Evolutionary conservation across 2,113 vertebrate species (phyloP), one percentile per base, ranked within the genome.

Genomic region (Stigmatopora argus): DNA sequence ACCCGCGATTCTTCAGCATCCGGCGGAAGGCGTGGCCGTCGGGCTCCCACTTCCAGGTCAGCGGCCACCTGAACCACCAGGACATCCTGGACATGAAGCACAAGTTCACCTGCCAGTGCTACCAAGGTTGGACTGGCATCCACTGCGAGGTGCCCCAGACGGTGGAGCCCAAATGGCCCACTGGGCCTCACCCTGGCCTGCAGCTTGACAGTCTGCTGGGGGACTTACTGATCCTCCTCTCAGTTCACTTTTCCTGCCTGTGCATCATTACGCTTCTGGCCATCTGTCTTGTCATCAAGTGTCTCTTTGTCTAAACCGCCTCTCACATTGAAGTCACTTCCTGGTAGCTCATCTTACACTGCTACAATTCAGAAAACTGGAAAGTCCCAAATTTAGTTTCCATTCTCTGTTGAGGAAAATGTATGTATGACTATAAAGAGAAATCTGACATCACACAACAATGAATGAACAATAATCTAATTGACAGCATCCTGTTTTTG

Each of bases 71-170:
- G 34, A 91, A 85, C 71, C 71, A 72, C 61, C 85, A 89, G 0
- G 90, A 88, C 48, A 74, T 91, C 52, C 77, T 87, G 61, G 81
- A 83, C 66, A 94, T 94, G 94, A 94, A 90, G 80, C 86, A 93
- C 31, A 93, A 87, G 64, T 96, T 97, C 79, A 78, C 83, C 67
- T 98, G 95, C 60, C 94, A 94, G 82, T 96, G 94, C 79, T 96
- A 94, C 78, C 90, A 92, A 75, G 93, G 93, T 19, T 96, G 94
- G 94, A 89, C 88, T 0, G 94, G 94, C 2, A 79, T 92, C 62
- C 92, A 91, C 84, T 95, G 94, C 56, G 93, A 96, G 85, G 64
- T 93, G 59, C 93, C 93, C 21, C 89, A 91, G 65, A 48, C 66
- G 0, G 48, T 56, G 4, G 86, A 78, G 44, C 77, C 82, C 8